Base-by-base conservation (phyloP, 2,113 vertebrate genomes). In the Saccopteryx bilineata region DNA sequence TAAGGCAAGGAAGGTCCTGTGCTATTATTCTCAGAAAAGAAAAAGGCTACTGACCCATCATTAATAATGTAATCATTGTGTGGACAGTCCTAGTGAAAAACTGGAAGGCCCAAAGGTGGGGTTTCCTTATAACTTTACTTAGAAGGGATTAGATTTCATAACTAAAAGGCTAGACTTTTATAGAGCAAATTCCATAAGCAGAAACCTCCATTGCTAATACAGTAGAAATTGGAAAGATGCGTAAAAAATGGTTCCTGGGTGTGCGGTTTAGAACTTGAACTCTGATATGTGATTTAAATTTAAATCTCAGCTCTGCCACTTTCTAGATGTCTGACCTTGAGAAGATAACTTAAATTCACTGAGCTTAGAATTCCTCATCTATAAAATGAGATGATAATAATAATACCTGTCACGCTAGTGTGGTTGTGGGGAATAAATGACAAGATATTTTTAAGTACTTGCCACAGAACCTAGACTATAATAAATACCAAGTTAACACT, bases 341-440 rank as follows among this genome's bases (percentile, higher is more conserved):
- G 28, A 72, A 92, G 90, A 84, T 82, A 54, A 96, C 86, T 56
- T 88, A 66, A 83, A 65, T 85, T 89, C 81, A 93, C 87, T 88
- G 75, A 90, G 50, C 65, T 96, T 90, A 69, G 65, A 96, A 82
- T 82, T 91, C 46, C 56, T 96, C 78, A 78, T 84, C 52, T 96
- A 85, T 95, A 92, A 90, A 94, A 92, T 92, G 48, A 65, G 79
- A 93, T 94, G 56, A 72, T 94, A 28, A 88, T 87, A 87, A 90
- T 93, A 76, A 91, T 91, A 69, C 18, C 54, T 76, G 31, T 91
- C 60, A 78, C 76, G 63, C 39, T 31, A 86, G 65, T 75, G 13
- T 21, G 54, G 33, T 50, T 83, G 5, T 68, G 60, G 85, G 28
- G 76, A 95, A 85, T 75, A 86, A 81, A 80, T n/a, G 14, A 82